phyloP scores from a whole-genome alignment of 2,113 vertebrate genomes.

The Holacanthus passer region DNA sequence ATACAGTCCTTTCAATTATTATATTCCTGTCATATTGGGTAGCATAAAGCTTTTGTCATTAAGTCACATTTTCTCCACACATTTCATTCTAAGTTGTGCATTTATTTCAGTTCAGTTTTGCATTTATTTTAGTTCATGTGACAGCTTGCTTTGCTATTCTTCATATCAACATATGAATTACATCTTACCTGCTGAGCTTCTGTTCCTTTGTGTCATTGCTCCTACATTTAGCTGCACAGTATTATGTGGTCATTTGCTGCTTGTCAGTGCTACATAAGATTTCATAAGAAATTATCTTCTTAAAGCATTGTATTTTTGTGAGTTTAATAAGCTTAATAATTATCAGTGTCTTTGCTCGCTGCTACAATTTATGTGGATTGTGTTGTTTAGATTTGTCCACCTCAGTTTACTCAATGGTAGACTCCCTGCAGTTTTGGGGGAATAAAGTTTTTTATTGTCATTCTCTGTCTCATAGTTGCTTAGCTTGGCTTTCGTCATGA shows the following conservation, averaged over 20 bases:
- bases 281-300: neutral
- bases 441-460: neutral
- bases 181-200: slow-evolving; percentile 11
- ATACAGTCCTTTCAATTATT: slow-evolving; percentile 3
- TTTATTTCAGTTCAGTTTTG: too few species aligned
- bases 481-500: neutral
- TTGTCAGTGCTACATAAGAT: neutral
- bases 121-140: too few species aligned
- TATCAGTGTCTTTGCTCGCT: neutral
- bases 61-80: slow-evolving; percentile 10
- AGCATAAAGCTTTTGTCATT: neutral
- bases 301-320: neutral
- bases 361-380: neutral
- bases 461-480: neutral
- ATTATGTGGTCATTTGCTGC: neutral
- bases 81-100: neutral
- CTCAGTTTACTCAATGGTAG: neutral
- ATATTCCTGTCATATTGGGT: slow-evolving; percentile 17
- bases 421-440: neutral
- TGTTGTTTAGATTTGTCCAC: neutral
- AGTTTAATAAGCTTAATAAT: neutral
- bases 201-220: slow-evolving; percentile 18
- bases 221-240: slow-evolving; percentile 14
- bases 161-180: slow-evolving; percentile 16
- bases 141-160: slow-evolving; percentile 10